Evolutionary conservation across 2,797 vertebrate genomes (phyloP).

Genomic region (Sebastiscus tertius): DNA sequence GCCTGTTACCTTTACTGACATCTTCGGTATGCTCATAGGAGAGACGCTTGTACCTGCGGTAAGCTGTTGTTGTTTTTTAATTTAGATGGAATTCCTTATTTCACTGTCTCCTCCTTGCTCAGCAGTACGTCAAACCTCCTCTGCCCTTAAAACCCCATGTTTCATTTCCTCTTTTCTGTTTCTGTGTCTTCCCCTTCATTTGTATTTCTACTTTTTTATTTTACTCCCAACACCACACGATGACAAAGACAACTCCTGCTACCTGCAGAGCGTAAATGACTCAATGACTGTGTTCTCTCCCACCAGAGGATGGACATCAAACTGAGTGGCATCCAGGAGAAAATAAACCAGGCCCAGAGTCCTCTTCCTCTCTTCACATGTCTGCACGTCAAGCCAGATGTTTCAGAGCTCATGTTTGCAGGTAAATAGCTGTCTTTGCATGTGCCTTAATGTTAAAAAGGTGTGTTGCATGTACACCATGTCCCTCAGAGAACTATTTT

Average conservation of each 20-base stretch:
- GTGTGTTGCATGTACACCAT: neutral
- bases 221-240: neutral
- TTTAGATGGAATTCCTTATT: neutral
- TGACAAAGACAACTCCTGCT: neutral
- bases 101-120: neutral
- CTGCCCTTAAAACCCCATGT: neutral
- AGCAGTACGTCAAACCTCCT: neutral
- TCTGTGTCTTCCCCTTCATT: neutral
- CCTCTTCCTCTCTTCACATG: constrained; percentile 97
- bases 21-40: constrained; percentile 98
- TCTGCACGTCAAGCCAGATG: constrained; percentile 97
- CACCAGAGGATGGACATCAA: constrained; percentile 93
- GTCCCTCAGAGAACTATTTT: constrained; percentile 7
- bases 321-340: constrained; percentile 90
- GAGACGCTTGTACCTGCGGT: constrained; percentile 95
- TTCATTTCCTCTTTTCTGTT: constrained; percentile 3
- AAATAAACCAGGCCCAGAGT: constrained; percentile 86
- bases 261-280: neutral
- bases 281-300: neutral
- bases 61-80: constrained; percentile 60
- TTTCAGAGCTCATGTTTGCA: constrained; percentile 99
- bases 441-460: neutral
- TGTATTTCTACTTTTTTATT: neutral
- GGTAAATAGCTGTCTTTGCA: constrained; percentile 75
- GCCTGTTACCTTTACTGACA: constrained; percentile 97